These are phyloP conservation scores for Merops nubicus DNA, from an alignment of 2,113 vertebrate genomes.

Conservation along the genomic window DNA sequence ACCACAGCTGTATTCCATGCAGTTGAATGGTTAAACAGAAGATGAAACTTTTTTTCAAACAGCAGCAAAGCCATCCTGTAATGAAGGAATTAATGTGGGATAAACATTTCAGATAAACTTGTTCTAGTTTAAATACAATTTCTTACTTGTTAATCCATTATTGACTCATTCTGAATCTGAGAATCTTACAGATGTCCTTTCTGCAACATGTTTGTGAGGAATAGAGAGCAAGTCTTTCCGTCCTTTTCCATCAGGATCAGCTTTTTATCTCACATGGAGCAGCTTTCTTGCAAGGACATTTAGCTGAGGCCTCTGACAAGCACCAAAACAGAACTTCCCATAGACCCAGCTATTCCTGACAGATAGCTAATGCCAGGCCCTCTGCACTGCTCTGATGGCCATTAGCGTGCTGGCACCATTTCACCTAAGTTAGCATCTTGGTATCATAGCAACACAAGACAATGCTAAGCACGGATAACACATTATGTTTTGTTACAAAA, in stretches of 20 bases:
- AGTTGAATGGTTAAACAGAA: background rate
- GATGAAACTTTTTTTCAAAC: background rate
- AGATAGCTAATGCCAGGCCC: background rate
- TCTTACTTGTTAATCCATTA: background rate
- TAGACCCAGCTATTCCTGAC: background rate
- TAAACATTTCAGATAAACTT: background rate
- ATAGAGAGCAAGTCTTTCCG: background rate
- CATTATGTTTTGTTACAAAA: background rate
- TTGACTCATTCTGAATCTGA: background rate
- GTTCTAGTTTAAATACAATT: background rate
- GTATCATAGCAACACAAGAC: constrained; percentile 29
- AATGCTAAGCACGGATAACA: background rate
- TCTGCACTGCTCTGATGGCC: background rate
- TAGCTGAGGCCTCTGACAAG: background rate
- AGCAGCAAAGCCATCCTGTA: background rate
- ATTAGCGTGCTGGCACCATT: background rate
- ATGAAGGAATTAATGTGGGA: background rate
- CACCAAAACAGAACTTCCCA: background rate
- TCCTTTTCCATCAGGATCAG: background rate
- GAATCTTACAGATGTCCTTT: background rate
- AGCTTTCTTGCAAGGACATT: background rate
- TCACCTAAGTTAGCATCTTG: background rate
- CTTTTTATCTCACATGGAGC: background rate
- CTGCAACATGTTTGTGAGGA: background rate
- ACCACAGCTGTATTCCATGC: background rate